Conservation (phyloP, 2,888 invertebrate species). For the Eristalis tenax region DNA sequence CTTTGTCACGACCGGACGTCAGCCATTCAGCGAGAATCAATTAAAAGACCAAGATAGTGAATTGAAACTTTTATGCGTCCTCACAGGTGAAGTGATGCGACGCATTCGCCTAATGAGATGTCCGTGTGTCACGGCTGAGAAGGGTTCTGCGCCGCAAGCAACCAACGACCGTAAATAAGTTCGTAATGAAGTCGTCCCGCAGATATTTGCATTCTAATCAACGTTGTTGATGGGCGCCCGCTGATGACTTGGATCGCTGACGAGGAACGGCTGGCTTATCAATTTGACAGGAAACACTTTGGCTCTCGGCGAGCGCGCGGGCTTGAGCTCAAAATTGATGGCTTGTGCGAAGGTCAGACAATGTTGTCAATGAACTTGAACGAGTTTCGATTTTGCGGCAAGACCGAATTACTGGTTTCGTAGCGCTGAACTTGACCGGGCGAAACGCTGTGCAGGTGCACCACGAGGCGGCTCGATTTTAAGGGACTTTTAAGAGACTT, state of each 20-base stretch:
- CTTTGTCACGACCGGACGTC: not conserved
- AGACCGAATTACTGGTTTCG: not conserved
- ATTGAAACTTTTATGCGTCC: constrained; percentile 60
- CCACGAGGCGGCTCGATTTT: not conserved
- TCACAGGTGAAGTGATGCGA: not conserved
- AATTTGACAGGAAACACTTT: not conserved
- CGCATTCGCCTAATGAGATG: constrained; percentile 49
- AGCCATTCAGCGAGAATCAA: constrained; percentile 56
- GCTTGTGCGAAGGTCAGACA: not conserved
- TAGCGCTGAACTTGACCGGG: not conserved
- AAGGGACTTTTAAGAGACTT: not conserved
- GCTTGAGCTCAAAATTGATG: not conserved
- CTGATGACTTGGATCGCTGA: not conserved
- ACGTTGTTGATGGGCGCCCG: not conserved
- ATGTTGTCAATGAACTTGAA: constrained; percentile 1
- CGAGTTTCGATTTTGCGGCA: not conserved
- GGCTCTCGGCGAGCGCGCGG: not conserved
- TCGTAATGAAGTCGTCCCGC: constrained; percentile 56
- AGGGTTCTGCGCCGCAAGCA: constrained; percentile 4
- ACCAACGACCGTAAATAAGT: constrained; percentile 31
- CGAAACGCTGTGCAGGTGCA: not conserved
- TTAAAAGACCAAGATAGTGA: constrained; percentile 60
- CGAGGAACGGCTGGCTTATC: not conserved
- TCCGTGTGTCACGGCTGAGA: constrained; percentile 30
- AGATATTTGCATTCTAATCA: constrained; percentile 59